Percentiles rank a stretch among this genome's conserved stretches.
phyloP scores from a whole-genome alignment of 2,797 vertebrate species.

The Picus viridis region DNA sequence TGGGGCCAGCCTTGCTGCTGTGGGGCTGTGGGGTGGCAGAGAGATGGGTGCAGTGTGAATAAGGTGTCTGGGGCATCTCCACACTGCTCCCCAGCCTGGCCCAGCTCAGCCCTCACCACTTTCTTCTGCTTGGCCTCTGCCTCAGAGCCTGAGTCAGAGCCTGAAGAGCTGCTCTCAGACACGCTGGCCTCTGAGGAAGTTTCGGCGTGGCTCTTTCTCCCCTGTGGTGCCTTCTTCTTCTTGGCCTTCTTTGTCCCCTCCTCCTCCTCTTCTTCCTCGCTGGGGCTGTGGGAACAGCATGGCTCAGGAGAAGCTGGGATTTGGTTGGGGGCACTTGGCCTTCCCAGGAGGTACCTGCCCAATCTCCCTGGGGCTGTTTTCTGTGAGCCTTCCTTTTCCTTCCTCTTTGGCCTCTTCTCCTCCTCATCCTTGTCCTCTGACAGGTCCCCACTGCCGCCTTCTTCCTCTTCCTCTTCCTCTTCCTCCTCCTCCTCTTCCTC shows the following conservation, averaged over 20 bases:
- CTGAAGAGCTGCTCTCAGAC: slow-evolving; percentile 90
- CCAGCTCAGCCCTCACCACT: slow-evolving; percentile 65
- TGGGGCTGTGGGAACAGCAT: slow-evolving; percentile 17
- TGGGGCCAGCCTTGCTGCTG: slow-evolving; percentile 79
- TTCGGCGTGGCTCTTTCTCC: slow-evolving; percentile 72
- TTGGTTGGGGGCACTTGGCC: fast-evolving
- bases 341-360: slow-evolving; percentile 67
- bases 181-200: slow-evolving; percentile 88
- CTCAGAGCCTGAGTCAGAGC: slow-evolving; percentile 79
- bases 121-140: slow-evolving; percentile 84
- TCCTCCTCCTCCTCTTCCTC: slow-evolving; percentile 79
- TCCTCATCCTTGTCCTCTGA: slow-evolving; percentile 85
- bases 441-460: slow-evolving; percentile 80
- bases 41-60: not conserved
- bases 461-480: slow-evolving; percentile 83
- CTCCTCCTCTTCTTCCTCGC: slow-evolving; percentile 65
- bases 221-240: slow-evolving; percentile 71
- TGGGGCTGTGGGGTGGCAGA: slow-evolving; percentile 71
- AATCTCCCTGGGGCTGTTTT: slow-evolving; percentile 66
- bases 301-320: not conserved
- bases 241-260: slow-evolving; percentile 57
- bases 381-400: slow-evolving; percentile 73
- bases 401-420: slow-evolving; percentile 82
- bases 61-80: not conserved
- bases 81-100: not conserved